Percentiles rank a stretch among this genome's conserved stretches.
phyloP scores from a whole-genome alignment of 2,888 invertebrate species.

The Oscheius sp. region DNA sequence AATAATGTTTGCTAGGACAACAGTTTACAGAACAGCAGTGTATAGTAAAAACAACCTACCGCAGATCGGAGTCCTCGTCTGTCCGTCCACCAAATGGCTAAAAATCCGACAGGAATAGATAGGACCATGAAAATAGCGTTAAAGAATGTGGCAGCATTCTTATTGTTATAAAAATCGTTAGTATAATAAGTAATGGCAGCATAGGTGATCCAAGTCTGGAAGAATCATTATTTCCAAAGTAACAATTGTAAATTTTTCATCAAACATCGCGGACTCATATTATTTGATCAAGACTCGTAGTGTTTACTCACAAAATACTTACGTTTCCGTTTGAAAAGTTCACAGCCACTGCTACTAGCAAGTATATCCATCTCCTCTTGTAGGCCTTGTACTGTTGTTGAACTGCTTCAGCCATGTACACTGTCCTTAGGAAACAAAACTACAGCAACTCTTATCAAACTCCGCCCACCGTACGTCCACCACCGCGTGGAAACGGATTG shows the following conservation, averaged over 20 bases:
- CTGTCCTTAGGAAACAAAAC: slow-evolving; percentile 2
- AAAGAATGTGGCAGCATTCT: slow-evolving; percentile 71
- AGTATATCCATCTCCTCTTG: slow-evolving; percentile 60
- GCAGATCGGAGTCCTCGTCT: slow-evolving; percentile 72
- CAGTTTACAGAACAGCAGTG: background rate
- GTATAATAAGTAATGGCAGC: slow-evolving; percentile 73
- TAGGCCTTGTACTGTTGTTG: slow-evolving; percentile 44
- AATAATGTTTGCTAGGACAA: background rate
- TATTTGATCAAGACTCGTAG: background rate
- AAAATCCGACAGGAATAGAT: slow-evolving; percentile 72
- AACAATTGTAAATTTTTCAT: background rate
- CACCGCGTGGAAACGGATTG: background rate
- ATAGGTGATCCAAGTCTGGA: slow-evolving; percentile 74
- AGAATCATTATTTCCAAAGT: background rate
- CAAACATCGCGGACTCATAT: no score
- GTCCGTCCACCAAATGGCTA: slow-evolving; percentile 73
- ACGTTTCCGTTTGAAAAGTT: slow-evolving; percentile 69
- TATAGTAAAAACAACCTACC: slow-evolving; percentile 62
- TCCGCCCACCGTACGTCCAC: slow-evolving; percentile 23
- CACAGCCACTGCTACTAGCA: slow-evolving; percentile 56
- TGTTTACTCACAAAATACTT: slow-evolving; percentile 29
- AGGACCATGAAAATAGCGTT: slow-evolving; percentile 73
- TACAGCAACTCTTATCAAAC: slow-evolving; percentile 28
- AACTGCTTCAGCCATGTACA: slow-evolving; percentile 22
- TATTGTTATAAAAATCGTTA: slow-evolving; percentile 70